Conservation (phyloP, 2,797 vertebrate species). For the Sebastes trivittatus region DNA sequence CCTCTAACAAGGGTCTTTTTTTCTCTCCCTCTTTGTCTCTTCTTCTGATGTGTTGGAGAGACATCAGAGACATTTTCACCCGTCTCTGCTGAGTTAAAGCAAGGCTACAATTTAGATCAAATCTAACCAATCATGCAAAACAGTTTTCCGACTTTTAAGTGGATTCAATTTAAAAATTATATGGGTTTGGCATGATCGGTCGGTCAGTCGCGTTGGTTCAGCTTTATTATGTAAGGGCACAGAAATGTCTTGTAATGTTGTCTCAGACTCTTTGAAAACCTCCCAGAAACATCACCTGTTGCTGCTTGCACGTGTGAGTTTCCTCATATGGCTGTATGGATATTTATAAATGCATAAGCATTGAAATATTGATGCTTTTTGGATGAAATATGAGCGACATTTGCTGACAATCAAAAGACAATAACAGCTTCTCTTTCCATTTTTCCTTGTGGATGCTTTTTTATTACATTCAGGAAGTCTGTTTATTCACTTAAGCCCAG, state of each 20-base stretch:
- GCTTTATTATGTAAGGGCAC: not conserved
- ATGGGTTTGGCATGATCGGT: not conserved
- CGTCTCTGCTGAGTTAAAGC: not conserved
- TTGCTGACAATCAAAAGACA: constrained; percentile 1
- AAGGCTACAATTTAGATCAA: constrained; percentile 29
- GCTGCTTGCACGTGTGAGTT: not conserved
- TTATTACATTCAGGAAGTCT: constrained; percentile 21
- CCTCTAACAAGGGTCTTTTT: constrained; percentile 20
- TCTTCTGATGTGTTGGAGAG: constrained; percentile 2
- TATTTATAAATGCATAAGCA: not conserved
- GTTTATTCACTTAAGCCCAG: constrained; percentile 36
- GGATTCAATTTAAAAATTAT: constrained; percentile 8
- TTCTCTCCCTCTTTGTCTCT: not conserved
- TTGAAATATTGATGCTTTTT: not conserved
- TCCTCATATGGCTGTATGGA: not conserved
- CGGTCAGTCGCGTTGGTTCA: not conserved
- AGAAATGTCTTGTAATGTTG: not conserved
- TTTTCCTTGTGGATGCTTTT: not conserved
- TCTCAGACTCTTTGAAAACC: not conserved
- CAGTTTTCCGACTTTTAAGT: constrained; percentile 8
- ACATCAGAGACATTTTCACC: not conserved
- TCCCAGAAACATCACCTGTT: constrained; percentile 18
- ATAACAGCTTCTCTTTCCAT: not conserved
- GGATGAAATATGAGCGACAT: not conserved
- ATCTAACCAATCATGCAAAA: constrained; percentile 20